Percentiles rank a stretch among this genome's conserved stretches.
These are phyloP conservation scores for Trimorus sp. DNA, from an alignment of 2,888 invertebrate genomes.

Conservation along the genomic window DNA sequence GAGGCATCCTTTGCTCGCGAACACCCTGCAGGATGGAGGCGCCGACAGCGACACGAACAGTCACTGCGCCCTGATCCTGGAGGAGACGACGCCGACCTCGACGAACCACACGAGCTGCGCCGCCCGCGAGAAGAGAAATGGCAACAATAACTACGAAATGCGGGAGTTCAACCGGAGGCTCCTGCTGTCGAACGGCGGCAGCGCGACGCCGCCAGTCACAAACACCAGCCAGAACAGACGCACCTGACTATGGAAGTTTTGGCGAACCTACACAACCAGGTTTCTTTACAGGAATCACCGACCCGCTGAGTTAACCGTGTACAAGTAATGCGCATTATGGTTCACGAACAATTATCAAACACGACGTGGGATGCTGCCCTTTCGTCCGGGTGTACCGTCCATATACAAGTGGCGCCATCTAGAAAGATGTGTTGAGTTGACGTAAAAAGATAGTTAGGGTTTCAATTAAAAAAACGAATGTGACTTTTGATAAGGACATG, in stretches of 20 bases:
- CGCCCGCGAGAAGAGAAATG: slow-evolving; percentile 85
- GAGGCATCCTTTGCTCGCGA: slow-evolving; percentile 77
- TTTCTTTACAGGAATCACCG: slow-evolving; percentile 78
- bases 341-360: slow-evolving; percentile 32
- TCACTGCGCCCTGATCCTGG: slow-evolving; percentile 83
- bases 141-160: slow-evolving; percentile 91
- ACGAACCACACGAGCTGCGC: slow-evolving; percentile 75
- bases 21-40: slow-evolving; percentile 81
- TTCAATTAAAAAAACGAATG: too few species aligned
- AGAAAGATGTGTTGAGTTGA: too few species aligned
- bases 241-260: slow-evolving; percentile 81
- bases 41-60: slow-evolving; percentile 85
- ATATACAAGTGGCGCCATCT: not conserved
- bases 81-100: slow-evolving; percentile 81
- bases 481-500: too few species aligned
- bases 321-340: slow-evolving; percentile 70
- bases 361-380: slow-evolving; percentile 48
- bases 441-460: too few species aligned
- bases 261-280: slow-evolving; percentile 78
- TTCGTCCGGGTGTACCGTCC: not conserved
- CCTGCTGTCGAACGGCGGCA: slow-evolving; percentile 77
- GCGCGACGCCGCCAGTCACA: slow-evolving; percentile 82
- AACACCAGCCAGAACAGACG: slow-evolving; percentile 80
- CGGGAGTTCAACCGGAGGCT: slow-evolving; percentile 85
- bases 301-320: slow-evolving; percentile 75